Conservation (phyloP, 2,888 invertebrate genomes). For the Lithosia quadra region DNA sequence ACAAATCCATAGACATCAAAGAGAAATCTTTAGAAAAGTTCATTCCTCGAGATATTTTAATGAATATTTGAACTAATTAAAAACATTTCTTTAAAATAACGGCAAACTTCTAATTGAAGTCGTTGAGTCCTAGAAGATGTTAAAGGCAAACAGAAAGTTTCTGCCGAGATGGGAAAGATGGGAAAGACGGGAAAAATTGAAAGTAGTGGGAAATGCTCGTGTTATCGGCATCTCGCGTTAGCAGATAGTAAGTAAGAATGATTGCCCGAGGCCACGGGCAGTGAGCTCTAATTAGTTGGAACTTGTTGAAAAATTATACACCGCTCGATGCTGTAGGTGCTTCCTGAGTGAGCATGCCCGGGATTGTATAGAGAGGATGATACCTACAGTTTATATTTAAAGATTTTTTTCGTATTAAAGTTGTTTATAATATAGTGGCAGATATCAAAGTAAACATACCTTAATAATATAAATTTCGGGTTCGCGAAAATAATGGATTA, state of each 20-base stretch:
- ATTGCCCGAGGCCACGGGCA: slow-evolving; percentile 52
- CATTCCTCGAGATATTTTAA: slow-evolving; percentile 5
- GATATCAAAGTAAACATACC: too few species aligned
- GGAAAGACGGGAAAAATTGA: slow-evolving; percentile 26
- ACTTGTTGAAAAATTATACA: slow-evolving; percentile 69
- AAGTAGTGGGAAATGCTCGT: slow-evolving; percentile 35
- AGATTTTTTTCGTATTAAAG: too few species aligned
- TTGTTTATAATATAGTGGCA: too few species aligned
- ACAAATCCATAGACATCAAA: neutral
- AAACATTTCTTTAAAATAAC: slow-evolving; percentile 25
- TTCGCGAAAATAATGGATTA: too few species aligned
- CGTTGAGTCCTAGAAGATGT: slow-evolving; percentile 12
- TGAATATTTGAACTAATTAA: slow-evolving; percentile 22
- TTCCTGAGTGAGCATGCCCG: slow-evolving; percentile 42
- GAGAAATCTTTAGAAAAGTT: neutral
- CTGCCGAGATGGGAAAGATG: slow-evolving; percentile 13
- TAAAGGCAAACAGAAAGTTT: slow-evolving; percentile 13
- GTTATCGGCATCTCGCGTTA: slow-evolving; percentile 47
- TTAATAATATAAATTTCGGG: too few species aligned
- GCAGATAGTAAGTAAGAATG: slow-evolving; percentile 63
- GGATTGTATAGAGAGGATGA: slow-evolving; percentile 45
- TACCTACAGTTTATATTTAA: slow-evolving; percentile 6
- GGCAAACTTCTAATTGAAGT: slow-evolving; percentile 23
- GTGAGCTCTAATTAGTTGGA: slow-evolving; percentile 64
- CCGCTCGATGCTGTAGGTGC: slow-evolving; percentile 50